These are phyloP conservation scores for Ciona savignyi DNA, from an alignment of 23 tunicate genomes.

Conservation along the genomic window DNA sequence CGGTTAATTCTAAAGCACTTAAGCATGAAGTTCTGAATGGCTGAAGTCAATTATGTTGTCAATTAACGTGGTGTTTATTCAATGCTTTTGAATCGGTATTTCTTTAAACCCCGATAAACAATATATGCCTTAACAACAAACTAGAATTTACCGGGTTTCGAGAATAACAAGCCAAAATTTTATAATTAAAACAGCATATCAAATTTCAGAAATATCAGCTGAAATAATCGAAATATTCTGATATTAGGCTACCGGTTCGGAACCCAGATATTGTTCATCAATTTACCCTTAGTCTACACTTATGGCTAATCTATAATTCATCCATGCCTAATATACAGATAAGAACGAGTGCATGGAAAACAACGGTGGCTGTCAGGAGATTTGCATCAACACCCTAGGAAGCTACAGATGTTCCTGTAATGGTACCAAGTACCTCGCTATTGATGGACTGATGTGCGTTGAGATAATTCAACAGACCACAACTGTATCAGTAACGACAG, in stretches of 20 bases:
- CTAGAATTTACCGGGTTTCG: no score
- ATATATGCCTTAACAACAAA: not conserved
- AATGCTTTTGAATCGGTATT: no score
- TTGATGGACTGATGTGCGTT: slow-evolving; percentile 44
- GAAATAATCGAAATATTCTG: not conserved
- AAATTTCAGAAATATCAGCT: no score
- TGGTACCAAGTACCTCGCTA: slow-evolving; percentile 12
- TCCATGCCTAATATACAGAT: slow-evolving; percentile 14
- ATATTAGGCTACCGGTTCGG: not conserved
- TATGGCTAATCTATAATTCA: not conserved
- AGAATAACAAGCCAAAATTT: no score
- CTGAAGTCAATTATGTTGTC: no score
- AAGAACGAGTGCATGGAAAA: slow-evolving; percentile 38
- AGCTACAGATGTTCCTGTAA: slow-evolving; percentile 34
- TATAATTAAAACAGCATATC: no score
- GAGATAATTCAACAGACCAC: slow-evolving; percentile 8
- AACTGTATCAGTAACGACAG: not conserved
- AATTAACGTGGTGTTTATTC: no score
- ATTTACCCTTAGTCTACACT: not conserved
- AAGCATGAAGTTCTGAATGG: no score
- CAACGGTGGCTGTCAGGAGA: slow-evolving; percentile 64
- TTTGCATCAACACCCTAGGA: slow-evolving; percentile 31
- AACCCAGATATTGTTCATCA: not conserved
- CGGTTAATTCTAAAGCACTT: no score
- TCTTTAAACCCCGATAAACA: no score